Base-by-base conservation (phyloP, 2,113 vertebrate genomes). In the Solea solea region DNA sequence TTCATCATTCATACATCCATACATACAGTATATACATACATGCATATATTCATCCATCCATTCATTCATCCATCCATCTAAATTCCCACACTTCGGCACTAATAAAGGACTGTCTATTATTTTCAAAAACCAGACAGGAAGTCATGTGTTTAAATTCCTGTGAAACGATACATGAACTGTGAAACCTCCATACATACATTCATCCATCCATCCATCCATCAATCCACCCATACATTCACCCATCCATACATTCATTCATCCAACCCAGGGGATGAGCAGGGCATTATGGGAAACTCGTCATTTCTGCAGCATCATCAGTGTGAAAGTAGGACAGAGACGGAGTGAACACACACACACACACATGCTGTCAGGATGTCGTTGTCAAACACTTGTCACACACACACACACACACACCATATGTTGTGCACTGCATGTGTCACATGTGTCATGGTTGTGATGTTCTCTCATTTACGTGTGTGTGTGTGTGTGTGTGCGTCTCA, bases 291-390 rank as follows among this genome's bases (percentile, higher is more conserved):
- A 90, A 81, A 83, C 81, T 82, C 67, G 72, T 86, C 78, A 62
- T 85, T 84, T 88, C 74, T 84, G 86, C 85, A 85, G 76, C 85
- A 88, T 92, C 90, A 89, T 82, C 80, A 87, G 68, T 78, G 69
- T 78, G 77, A 88, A 54, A 89, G 85, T 92, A 88, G 90, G 85
- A 73, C 90, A 90, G 80, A 64, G 80, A 70, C 78, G 82, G 85
- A 82, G 72, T 59, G 10, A 27, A 28, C 85, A 62, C 55, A n/a
- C 76, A 49, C 51, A 1, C 34, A 51, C 67, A 60, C 27, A 53
- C 72, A 60, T 2, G 10, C 45, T 48, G 45, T 48, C 45, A 48
- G 45, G 11, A 14, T 48, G 45, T 77, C 73, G 45, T 56, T 64
- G 62, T 74, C 49, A 40, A 7, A 52, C 60, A 16, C 51, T 69